Base-by-base conservation (phyloP, 2,888 invertebrate species). In the Kryphioiulus occultus region DNA sequence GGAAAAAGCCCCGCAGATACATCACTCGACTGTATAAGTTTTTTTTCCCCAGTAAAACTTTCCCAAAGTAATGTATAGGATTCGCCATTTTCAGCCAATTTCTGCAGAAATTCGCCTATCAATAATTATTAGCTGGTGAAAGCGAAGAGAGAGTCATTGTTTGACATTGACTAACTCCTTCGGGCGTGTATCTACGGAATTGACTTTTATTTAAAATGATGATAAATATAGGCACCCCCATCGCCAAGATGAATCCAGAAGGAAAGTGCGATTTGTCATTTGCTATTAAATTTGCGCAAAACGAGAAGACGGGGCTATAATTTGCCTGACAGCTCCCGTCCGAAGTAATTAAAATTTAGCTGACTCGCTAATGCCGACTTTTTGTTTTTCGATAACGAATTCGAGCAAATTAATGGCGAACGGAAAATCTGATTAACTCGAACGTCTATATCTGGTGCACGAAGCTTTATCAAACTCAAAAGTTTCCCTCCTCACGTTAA, bases 261-360 rank as follows among this genome's bases (percentile, higher is more conserved):
- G 78, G 78, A 78, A 78, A 78, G 78, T 78, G 78, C 78, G 78
- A 78, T 78, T 78, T 78, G 78, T 78, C 78, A 78, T 78, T 78
- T 30, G 78, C 78, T 78, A 78, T 78, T 78, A 78, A 78, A 78
- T 78, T 78, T 12, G 78, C 26, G 30, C 78, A 30, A 30, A 17
- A 78, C 30, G 78, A 9, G 59, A 59, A 59, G 59, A 59, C 22
- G 19, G 42, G 59, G n/a, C 30, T 30, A 30, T 78, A 78, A 78
- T 78, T 78, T 30, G 78, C 78, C 78, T 78, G 78, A 78, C 78
- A 78, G 78, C 78, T 78, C 78, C 78, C 78, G 78, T 78, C 78
- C 30, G 12, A 78, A 78, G 78, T 78, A 78, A 78, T 78, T 78
- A 78, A 78, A 78, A 78, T 78, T 30, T 30, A 78, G 30, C 78